phyloP scores from a whole-genome alignment of 2,888 invertebrate species.

The Quadroppia sp. region DNA sequence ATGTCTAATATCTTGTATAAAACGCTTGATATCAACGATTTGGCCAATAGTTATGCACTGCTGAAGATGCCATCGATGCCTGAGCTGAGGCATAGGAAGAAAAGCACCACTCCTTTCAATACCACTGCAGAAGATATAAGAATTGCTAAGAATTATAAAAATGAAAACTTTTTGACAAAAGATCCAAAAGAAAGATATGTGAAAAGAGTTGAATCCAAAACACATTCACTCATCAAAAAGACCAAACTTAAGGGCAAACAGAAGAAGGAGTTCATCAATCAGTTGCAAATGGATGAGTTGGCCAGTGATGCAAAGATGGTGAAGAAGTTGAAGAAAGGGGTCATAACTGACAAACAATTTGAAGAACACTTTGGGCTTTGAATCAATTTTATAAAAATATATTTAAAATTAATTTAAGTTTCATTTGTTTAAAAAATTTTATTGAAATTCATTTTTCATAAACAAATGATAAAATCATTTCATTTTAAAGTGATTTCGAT shows the following conservation, averaged over 20 bases:
- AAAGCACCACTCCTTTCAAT: constrained; percentile 20
- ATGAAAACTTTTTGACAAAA: constrained; percentile 9
- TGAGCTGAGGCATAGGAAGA: constrained; percentile 64
- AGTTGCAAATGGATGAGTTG: constrained; percentile 52
- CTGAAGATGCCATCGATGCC: constrained; percentile 91
- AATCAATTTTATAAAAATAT: background rate
- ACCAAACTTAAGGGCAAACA: constrained; percentile 62
- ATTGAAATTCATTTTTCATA: too few relatives aligned
- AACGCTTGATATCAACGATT: constrained; percentile 75
- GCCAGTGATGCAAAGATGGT: constrained; percentile 68
- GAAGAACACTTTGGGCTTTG: constrained; percentile 53
- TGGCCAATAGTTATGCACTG: constrained; percentile 85
- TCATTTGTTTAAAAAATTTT: too few relatives aligned
- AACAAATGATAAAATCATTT: too few relatives aligned
- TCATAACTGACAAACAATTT: constrained; percentile 59
- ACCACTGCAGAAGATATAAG: constrained; percentile 22
- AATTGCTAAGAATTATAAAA: constrained; percentile 39
- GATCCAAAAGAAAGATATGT: constrained; percentile 45
- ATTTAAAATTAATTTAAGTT: too few relatives aligned
- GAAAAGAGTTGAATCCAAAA: constrained; percentile 46
- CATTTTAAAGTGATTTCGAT: too few relatives aligned
- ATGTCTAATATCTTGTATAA: constrained; percentile 42
- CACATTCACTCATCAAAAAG: constrained; percentile 58
- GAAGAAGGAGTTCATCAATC: constrained; percentile 50
- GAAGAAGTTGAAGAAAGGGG: constrained; percentile 79